Evolutionary conservation across 23 tunicate species (phyloP).

Genomic region (Ciona savignyi): DNA sequence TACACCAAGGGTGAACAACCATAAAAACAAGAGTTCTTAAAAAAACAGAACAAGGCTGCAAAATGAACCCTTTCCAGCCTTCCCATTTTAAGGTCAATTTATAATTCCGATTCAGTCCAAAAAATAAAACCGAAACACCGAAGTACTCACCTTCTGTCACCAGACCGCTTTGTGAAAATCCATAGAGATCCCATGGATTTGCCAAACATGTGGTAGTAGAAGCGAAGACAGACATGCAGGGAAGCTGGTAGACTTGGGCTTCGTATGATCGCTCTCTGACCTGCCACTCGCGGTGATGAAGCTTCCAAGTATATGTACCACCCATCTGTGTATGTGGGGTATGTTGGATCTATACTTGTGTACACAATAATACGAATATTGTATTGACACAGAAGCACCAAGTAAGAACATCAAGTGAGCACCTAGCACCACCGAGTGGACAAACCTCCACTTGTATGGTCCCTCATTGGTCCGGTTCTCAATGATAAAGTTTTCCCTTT

Average conservation of each 20-base stretch:
- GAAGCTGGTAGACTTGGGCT: conserved; percentile 38
- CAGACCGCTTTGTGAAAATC: conserved; percentile 20
- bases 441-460: conserved; percentile 79
- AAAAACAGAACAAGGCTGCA: too few relatives aligned
- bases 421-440: too few relatives aligned
- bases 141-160: conserved; percentile 23
- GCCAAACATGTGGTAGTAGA: conserved; percentile 87
- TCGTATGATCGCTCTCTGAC: conserved; percentile 56
- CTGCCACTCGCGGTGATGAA: conserved; percentile 41
- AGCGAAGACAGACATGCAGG: conserved; percentile 31
- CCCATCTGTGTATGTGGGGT: conserved; percentile 40
- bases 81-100: too few relatives aligned
- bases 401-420: too few relatives aligned
- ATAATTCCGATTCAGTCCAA: too few relatives aligned
- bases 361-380: too few relatives aligned
- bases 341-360: too few relatives aligned
- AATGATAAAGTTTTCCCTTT: conserved; percentile 46
- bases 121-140: too few relatives aligned
- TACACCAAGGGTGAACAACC: too few relatives aligned
- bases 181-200: conserved; percentile 62
- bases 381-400: too few relatives aligned
- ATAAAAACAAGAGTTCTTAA: too few relatives aligned
- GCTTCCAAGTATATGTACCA: conserved; percentile 85
- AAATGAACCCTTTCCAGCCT: too few relatives aligned
- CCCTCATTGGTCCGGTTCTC: conserved; percentile 60